phyloP scores from a whole-genome alignment of 2,888 invertebrate species.

The Eupithecia pulchellata region DNA sequence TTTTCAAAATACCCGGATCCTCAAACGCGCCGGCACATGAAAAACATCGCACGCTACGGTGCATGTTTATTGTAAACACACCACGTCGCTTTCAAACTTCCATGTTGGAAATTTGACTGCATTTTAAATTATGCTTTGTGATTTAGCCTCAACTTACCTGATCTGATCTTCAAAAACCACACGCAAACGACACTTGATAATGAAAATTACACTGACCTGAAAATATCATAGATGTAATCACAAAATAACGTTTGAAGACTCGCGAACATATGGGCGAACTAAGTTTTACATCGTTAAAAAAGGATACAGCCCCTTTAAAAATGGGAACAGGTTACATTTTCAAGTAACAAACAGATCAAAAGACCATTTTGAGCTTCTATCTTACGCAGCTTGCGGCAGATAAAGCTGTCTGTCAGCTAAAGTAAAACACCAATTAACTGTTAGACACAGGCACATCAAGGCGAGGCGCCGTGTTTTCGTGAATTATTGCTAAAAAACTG shows the following conservation, averaged over 20 bases:
- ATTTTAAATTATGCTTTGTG: neutral
- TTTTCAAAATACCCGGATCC: slow-evolving; percentile 54
- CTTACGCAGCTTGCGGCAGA: slow-evolving; percentile 58
- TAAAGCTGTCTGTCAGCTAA: slow-evolving; percentile 53
- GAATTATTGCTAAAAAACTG: slow-evolving; percentile 55
- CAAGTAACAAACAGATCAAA: neutral
- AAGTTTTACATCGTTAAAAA: neutral
- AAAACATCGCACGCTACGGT: slow-evolving; percentile 43
- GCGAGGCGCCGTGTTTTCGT: slow-evolving; percentile 60
- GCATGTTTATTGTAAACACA: slow-evolving; percentile 49
- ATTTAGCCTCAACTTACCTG: neutral
- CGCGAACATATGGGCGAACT: neutral
- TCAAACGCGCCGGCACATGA: slow-evolving; percentile 48
- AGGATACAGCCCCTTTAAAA: neutral
- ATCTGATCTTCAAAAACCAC: neutral
- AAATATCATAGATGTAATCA: neutral
- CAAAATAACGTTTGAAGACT: neutral
- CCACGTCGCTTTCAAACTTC: slow-evolving; percentile 34
- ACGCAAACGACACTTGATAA: neutral
- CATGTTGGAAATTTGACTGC: neutral
- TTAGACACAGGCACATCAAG: slow-evolving; percentile 57
- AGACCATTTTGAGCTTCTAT: slow-evolving; percentile 54
- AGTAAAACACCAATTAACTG: slow-evolving; percentile 75
- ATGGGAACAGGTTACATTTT: neutral
- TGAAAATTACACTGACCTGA: neutral